Conservation (phyloP, 2,888 invertebrate species). For the Thelaira solivaga region DNA sequence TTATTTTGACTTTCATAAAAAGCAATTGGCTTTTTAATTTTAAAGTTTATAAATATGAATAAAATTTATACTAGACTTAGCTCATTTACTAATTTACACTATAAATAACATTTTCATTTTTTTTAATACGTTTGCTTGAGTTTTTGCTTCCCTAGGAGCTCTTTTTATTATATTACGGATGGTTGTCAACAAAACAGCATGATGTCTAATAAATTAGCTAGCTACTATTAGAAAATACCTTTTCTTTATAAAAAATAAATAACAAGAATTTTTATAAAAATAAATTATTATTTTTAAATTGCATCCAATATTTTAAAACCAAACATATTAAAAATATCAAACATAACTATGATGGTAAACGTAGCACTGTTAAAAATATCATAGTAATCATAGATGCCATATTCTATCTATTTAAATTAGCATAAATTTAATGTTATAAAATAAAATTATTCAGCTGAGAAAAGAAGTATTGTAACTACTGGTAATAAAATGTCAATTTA, state of each 20-base stretch:
- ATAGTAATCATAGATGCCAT: too few relatives aligned
- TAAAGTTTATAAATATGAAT: conserved; percentile 4
- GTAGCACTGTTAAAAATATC: too few relatives aligned
- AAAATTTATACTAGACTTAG: not conserved
- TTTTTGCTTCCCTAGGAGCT: not conserved
- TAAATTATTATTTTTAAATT: too few relatives aligned
- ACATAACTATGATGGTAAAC: too few relatives aligned
- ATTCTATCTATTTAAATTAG: too few relatives aligned
- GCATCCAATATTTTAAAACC: too few relatives aligned
- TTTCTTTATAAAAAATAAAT: conserved; percentile 18
- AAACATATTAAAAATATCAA: too few relatives aligned
- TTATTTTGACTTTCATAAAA: not conserved
- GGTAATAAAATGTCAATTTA: too few relatives aligned
- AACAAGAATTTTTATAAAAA: not conserved
- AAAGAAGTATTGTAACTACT: too few relatives aligned
- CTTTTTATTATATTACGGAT: not conserved
- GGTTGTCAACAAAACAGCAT: conserved; percentile 30
- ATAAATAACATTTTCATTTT: not conserved
- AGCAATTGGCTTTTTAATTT: conserved; percentile 43
- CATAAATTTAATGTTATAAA: too few relatives aligned
- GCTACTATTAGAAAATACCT: not conserved
- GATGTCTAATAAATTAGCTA: conserved; percentile 43
- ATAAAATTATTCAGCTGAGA: too few relatives aligned
- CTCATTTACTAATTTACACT: not conserved
- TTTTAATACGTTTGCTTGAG: not conserved